A percentile compares a stretch with the other conserved stretches of the same genome.
Conservation (phyloP, 2,797 vertebrate genomes). For the Anableps anableps region DNA sequence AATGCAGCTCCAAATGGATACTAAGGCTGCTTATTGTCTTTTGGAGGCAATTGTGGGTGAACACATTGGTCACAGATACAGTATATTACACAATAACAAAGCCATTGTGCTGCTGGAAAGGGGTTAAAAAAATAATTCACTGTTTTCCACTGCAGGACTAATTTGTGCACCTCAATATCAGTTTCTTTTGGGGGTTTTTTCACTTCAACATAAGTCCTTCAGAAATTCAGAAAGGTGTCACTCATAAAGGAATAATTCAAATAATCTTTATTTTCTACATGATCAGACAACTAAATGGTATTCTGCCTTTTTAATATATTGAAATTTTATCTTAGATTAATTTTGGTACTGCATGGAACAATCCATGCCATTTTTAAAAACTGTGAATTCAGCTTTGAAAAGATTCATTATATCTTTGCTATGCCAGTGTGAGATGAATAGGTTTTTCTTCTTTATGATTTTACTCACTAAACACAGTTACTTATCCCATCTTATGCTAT, state of each 20-base stretch:
- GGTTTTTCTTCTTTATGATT: conserved; percentile 2
- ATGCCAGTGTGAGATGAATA: conserved; percentile 1
- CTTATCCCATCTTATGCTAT: conserved; percentile 13
- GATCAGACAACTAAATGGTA: background rate
- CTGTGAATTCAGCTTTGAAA: background rate
- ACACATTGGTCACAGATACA: background rate
- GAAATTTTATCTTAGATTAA: background rate
- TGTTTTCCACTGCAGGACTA: background rate
- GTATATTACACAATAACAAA: background rate
- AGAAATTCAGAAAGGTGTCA: background rate
- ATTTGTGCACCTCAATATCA: background rate
- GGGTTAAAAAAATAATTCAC: background rate
- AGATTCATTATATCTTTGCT: conserved; percentile 2
- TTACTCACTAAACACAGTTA: conserved; percentile 18
- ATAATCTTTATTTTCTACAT: background rate
- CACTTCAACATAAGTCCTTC: background rate
- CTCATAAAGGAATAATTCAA: background rate
- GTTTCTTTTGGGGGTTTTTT: background rate
- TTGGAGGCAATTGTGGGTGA: background rate
- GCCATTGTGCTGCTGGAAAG: background rate
- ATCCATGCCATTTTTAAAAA: background rate
- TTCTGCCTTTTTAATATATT: background rate
- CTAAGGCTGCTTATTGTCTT: background rate
- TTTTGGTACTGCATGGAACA: background rate
- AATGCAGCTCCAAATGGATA: background rate